Base-by-base conservation (phyloP, 2,888 invertebrate species). In the Drosophila dives region DNA sequence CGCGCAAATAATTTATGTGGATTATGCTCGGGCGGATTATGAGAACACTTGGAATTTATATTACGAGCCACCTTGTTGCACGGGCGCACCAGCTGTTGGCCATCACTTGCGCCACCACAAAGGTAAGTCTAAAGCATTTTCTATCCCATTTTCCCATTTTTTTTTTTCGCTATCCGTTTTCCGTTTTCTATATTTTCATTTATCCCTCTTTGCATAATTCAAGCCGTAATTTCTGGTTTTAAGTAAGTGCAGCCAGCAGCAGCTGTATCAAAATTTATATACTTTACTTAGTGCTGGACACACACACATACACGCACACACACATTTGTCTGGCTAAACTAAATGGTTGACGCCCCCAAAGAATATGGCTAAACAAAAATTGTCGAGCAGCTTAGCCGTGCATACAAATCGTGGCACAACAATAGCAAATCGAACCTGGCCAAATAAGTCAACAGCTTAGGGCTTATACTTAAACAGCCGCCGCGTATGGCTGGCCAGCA, bases 41-140 rank as follows among this genome's bases (percentile, higher is more conserved):
- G 95, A 95, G 91, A 95, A 94, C 92, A 95, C 95, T 70, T 95
- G 95, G 93, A 95, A 95, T 92, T 94, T 95, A 93, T 96, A 96
- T 92, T 96, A 95, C 91, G 96, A 96, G 91, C 96, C 96, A 91
- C 96, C 96, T 23, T 96, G 96, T 92, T 96, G 96, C 93, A 94
- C 93, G 78, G 94, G 94, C 64, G 75, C 75, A 76, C 86, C 93
- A 83, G 94, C 94, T 91, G 94, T 94, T 90, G 94, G 93, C 81
- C 95, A 95, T 92, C 95, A 96, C 83, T 94, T 95, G 90, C 94
- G 96, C 89, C 96, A 96, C 92, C 95, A 96, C 92, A 95, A 95
- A 95, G 96, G 96, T 96, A 93, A 94, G 94, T 86, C 20, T 53
- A 17, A 23, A 26, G 2, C 20, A 11, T 36, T 33, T 55, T n/a